These are phyloP conservation scores for Cerastoderma edule DNA, from an alignment of 2,888 invertebrate species.

Conservation along the genomic window DNA sequence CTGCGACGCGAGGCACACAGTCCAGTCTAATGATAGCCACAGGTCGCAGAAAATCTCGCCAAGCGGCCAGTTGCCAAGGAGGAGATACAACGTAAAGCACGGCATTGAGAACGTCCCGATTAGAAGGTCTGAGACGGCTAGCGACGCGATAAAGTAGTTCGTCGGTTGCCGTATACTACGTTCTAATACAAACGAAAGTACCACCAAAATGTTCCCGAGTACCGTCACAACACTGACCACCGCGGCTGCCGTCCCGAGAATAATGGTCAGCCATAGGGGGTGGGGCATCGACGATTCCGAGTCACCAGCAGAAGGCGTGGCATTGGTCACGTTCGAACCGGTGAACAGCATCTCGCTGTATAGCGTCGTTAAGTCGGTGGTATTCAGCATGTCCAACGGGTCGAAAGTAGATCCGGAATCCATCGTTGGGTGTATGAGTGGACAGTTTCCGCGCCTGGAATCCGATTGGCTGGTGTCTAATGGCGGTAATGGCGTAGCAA, in stretches of 20 bases:
- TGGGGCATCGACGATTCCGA: constrained; percentile 84
- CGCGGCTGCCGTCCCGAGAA: constrained; percentile 94
- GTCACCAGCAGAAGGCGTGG: background rate
- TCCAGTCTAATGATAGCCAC: constrained; percentile 99
- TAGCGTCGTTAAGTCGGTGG: constrained; percentile 14
- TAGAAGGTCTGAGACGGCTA: constrained; percentile 98
- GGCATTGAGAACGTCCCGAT: constrained; percentile 99
- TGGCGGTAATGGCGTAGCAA: background rate
- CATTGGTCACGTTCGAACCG: constrained; percentile 6
- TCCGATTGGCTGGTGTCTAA: background rate
- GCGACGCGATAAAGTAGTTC: constrained; percentile 99
- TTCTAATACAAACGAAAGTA: constrained; percentile 97
- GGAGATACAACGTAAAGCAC: constrained; percentile 98
- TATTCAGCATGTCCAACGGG: constrained; percentile 9
- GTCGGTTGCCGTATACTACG: constrained; percentile 96
- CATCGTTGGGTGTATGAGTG: background rate
- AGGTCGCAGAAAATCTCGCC: constrained; percentile 98
- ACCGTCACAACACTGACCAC: constrained; percentile 96
- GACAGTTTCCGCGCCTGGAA: background rate
- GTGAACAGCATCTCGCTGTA: constrained; percentile 3
- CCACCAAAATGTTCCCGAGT: constrained; percentile 96
- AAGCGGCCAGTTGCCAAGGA: constrained; percentile 98
- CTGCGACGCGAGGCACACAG: constrained; percentile 99
- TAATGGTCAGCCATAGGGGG: constrained; percentile 93
- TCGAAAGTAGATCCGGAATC: constrained; percentile 11